A percentile compares a stretch with the other conserved stretches of the same genome.
Evolutionary conservation across 2,797 vertebrate genomes (phyloP).

Genomic region (Epinephelus awoara): DNA sequence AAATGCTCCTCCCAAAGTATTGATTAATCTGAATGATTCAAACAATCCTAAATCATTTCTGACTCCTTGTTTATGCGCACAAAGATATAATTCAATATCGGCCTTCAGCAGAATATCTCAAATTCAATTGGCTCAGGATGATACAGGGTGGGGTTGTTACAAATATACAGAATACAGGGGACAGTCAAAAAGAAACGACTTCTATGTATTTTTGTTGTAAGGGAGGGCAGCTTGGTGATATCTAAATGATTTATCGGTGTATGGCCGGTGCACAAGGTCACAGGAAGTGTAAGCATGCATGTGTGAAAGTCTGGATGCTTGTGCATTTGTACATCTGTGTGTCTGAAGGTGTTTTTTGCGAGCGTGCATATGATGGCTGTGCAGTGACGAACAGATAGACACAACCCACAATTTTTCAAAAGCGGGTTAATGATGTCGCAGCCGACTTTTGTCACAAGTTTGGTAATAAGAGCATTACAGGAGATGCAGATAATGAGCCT

Average conservation of each 20-base stretch:
- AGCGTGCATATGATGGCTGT: neutral
- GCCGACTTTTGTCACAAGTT: neutral
- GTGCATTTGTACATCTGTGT: neutral
- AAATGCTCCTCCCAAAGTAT: neutral
- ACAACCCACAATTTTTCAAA: slow-evolving; percentile 10
- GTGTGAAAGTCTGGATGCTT: neutral
- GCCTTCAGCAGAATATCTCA: slow-evolving; percentile 41
- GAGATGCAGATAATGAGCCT: slow-evolving; percentile 24
- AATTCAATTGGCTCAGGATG: slow-evolving; percentile 21
- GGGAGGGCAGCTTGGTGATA: neutral
- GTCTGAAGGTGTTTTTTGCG: neutral
- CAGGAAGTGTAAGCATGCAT: neutral
- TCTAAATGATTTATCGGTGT: slow-evolving; percentile 16
- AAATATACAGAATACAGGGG: slow-evolving; percentile 13
- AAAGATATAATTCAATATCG: slow-evolving; percentile 43
- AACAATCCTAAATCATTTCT: slow-evolving; percentile 38
- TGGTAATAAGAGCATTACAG: slow-evolving; percentile 1
- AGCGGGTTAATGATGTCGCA: neutral
- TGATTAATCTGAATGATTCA: slow-evolving; percentile 24
- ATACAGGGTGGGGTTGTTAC: slow-evolving; percentile 15
- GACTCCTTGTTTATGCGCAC: slow-evolving; percentile 31
- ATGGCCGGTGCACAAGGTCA: neutral
- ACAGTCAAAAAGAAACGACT: slow-evolving; percentile 4
- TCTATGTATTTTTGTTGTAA: neutral
- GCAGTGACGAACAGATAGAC: neutral